Evolutionary conservation across 2,797 vertebrate genomes (phyloP), one percentile per base, ranked within the genome.

Genomic region (Schizothorax lantsangensis): DNA sequence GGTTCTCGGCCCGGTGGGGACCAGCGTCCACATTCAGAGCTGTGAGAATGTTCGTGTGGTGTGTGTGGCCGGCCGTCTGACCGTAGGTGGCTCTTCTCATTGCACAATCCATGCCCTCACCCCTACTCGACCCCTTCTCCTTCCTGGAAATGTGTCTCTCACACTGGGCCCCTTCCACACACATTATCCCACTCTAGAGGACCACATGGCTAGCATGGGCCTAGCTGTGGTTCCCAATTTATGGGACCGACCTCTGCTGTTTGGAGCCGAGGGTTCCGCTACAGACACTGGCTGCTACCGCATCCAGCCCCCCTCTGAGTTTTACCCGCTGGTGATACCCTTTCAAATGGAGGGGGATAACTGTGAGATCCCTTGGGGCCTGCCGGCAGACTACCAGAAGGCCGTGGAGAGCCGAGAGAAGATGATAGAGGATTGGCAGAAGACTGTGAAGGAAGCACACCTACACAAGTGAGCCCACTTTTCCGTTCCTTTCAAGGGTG

Each of bases 321-420:
- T 99, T 85, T 95, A 96, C 89, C 88, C 95, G 0, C 94, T 99
- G 71, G 96, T 96, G 9, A 95, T 97, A 89, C 98, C 98, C 45
- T 99, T 99, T 91, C 92, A 96, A 93, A 99, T 98, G 96, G 97
- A 98, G 91, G 98, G 98, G 19, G 98, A 99, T 92, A 98, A 97
- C 0, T 96, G 94, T 0, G 98, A 99, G 91, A 96, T 97, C 0
- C 98, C 98, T 0, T 97, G 98, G 1, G 98, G 96, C 8, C 91
- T 99, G 40, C 97, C 98, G 0, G 86, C 90, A 0, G 87, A 26
- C 0, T 99, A 98, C 87, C 97, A 96, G 93, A 95, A 95, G 73
- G 97, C 91, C 0, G 86, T 98, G 83, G 94, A 92, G 0, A 94
- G 95, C 75, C 95, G 98, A 86, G 94, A 98, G 88, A 94, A 93